Conservation (phyloP, 2,113 vertebrate genomes). For the Protobothrops mucrosquamatus region DNA sequence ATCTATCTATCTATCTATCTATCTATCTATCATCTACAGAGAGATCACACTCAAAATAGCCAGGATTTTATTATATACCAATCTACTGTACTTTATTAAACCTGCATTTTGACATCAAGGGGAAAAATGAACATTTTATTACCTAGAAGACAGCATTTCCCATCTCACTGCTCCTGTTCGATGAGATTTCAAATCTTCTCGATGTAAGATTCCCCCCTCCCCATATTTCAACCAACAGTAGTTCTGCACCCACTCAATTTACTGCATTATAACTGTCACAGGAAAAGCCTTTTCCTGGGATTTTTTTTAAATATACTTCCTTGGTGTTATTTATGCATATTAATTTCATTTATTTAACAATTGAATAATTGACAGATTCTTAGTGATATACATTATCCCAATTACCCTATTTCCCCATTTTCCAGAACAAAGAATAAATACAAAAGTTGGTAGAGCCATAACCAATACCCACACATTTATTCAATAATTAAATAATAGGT, state of each 20-base stretch:
- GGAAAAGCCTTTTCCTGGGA: slow-evolving; percentile 54
- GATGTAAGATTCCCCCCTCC: slow-evolving; percentile 27
- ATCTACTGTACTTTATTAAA: slow-evolving; percentile 9
- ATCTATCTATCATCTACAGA: slow-evolving; percentile 52
- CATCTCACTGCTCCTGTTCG: slow-evolving; percentile 37
- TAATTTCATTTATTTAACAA: slow-evolving; percentile 53
- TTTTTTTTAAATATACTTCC: slow-evolving; percentile 49
- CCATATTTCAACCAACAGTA: slow-evolving; percentile 52
- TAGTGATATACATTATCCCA: neutral
- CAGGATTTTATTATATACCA: neutral
- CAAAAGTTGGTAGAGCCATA: neutral
- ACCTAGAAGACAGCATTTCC: slow-evolving; percentile 40
- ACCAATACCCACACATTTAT: neutral
- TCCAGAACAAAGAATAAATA: neutral
- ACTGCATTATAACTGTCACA: slow-evolving; percentile 57
- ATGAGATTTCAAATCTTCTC: slow-evolving; percentile 39
- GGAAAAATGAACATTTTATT: neutral
- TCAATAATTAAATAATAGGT: neutral
- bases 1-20: neutral
- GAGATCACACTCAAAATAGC: slow-evolving; percentile 44
- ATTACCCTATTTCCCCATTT: slow-evolving; percentile 7
- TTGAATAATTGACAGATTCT: slow-evolving; percentile 38
- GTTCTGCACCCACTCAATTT: slow-evolving; percentile 48
- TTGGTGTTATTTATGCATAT: slow-evolving; percentile 51
- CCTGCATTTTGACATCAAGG: neutral